Evolutionary conservation across 1,140 invertebrate species (phyloP), one percentile per base, ranked within the genome.

Genomic region (Triops longicaudatus): DNA sequence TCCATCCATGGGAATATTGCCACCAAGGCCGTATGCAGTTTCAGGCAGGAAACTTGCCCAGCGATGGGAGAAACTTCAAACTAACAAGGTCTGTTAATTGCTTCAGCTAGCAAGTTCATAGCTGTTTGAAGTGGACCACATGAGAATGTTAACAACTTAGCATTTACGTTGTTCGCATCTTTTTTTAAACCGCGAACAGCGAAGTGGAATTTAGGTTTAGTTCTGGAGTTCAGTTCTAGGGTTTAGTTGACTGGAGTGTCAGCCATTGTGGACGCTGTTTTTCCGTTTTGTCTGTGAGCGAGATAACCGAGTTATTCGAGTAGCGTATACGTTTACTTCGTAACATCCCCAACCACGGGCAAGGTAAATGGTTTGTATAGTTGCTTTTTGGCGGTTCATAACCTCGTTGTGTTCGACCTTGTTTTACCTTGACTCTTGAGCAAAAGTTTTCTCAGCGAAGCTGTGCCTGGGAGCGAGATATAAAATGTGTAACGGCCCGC

Each of bases 281-380:
- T 6, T 63, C 14, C 17, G 43, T 17, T 22, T 63, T 63, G 50
- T 22, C 50, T 63, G 50, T 63, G 50, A 63, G 7, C 14, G n/a
- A 63, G 22, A 17, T 63, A 63, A 63, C 22, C 50, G 50, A 63
- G 50, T 17, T 63, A 14, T 63, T 63, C 50, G 17, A 14, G 5
- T 63, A 63, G 14, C n/a, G 50, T 63, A n/a, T 63, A 63, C 50
- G 50, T 63, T 63, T 63, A n/a, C 50, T 63, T 63, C 50, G 10
- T 63, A 63, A 63, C 50, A 63, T n/a, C 50, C 50, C 17, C 14
- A 22, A 63, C 6, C 14, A 17, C 14, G 50, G 50, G 50, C 50
- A 63, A 63, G 50, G 50, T 63, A 63, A 63, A 63, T 63, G 50
- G 50, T 63, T 63, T 63, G 50, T 63, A 63, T 63, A 63, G 50